Percentiles rank a stretch among this genome's conserved stretches.
These are phyloP conservation scores for Pipistrellus kuhlii DNA, from an alignment of 2,797 vertebrate genomes.

Conservation along the genomic window DNA sequence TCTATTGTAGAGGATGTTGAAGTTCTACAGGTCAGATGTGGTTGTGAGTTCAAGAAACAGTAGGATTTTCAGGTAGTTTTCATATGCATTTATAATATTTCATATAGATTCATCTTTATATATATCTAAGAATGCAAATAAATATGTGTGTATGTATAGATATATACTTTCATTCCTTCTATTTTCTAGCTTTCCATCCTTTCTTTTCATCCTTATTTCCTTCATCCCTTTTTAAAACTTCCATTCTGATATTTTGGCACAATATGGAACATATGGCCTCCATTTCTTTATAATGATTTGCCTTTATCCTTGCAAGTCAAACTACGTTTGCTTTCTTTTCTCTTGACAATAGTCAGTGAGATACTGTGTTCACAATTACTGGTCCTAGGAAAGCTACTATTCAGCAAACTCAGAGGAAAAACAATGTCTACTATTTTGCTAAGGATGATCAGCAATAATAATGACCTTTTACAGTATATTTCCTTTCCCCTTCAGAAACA, in stretches of 20 bases:
- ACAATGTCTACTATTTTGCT: not conserved
- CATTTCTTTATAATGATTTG: not conserved
- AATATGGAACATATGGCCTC: not conserved
- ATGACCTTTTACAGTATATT: constrained; percentile 34
- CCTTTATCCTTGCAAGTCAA: not conserved
- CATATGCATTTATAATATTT: not conserved
- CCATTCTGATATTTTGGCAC: not conserved
- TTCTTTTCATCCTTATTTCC: not conserved
- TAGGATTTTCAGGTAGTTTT: not conserved
- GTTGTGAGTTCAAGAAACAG: not conserved
- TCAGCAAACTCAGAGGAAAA: not conserved
- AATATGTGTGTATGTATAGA: not conserved
- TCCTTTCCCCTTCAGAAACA: not conserved
- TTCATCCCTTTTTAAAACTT: not conserved
- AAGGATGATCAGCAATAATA: constrained; percentile 17
- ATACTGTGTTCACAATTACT: not conserved
- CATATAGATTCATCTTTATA: not conserved
- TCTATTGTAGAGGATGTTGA: not conserved
- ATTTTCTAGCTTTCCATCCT: not conserved
- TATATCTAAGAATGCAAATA: not conserved
- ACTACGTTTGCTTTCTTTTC: not conserved
- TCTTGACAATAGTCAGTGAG: not conserved
- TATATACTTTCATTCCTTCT: not conserved
- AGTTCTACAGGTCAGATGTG: not conserved
- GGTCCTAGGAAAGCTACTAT: not conserved